Base-by-base conservation (phyloP, 2,113 vertebrate species). In the Sinocyclocheilus anophthalmus region DNA sequence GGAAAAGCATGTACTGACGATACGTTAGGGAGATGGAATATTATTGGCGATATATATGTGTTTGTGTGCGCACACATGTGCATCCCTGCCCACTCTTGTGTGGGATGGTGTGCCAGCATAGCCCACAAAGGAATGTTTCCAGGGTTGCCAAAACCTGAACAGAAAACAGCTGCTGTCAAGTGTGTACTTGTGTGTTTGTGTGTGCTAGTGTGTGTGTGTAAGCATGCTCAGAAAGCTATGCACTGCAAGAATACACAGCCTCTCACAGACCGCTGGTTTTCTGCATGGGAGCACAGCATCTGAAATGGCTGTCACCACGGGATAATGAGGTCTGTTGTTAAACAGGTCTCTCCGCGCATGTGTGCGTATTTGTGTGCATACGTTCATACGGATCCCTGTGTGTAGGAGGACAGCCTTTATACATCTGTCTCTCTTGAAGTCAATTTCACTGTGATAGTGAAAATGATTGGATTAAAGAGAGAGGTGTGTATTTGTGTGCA, bases 301-400 rank as follows among this genome's bases (percentile, higher is more conserved):
- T 77, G 82, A 87, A 88, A 88, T 87, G 82, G 84, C 83, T 89
- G 88, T 88, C 86, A 88, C 76, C 26, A n/a, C 48, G 33, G 65
- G 76, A 84, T 89, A 87, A 89, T 87, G 85, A 89, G 86, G 69
- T 33, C 48, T 81, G 76, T 63, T 88, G 77, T 88, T 81, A 81
- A 76, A 86, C 39, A 80, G 59, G 50, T 81, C 26, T 39, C 12
- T 84, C 37, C 69, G 61, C 33, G 72, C 84, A 48, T 87, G 65
- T 85, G 69, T 85, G 82, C 33, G 88, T 84, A 37, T 84, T 82
- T 76, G 81, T 86, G 81, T 73, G 84, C 61, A 81, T 75, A 81
- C 50, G 65, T 61, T 80, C 57, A 39, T 79, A 81, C 45, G 37
- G 57, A 75, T 87, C 26, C 24, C 69, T 73, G 70, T 61, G 82